phyloP scores from a whole-genome alignment of 2,888 invertebrate genomes.

The Epistrophella euchroma region DNA sequence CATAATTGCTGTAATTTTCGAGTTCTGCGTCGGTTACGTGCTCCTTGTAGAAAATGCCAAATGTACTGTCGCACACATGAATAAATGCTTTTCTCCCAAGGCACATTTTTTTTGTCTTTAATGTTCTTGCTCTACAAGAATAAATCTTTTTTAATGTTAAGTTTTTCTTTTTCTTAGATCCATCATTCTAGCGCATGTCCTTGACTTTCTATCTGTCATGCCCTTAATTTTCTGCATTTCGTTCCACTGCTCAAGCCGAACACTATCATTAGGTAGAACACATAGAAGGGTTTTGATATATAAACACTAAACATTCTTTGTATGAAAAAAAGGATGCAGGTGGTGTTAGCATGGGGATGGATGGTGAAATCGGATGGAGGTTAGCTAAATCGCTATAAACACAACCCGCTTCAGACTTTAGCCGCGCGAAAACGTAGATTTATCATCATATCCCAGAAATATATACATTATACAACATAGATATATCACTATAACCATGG shows the following conservation, averaged over 20 bases:
- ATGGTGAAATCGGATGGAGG: conserved; percentile 9
- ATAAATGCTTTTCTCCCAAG: conserved; percentile 13
- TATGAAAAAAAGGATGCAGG: not conserved
- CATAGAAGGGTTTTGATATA: conserved; percentile 29
- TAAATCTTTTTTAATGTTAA: conserved; percentile 67
- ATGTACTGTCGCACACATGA: conserved; percentile 23
- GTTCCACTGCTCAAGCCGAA: conserved; percentile 38
- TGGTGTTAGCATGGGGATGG: not conserved
- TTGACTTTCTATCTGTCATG: conserved; percentile 66
- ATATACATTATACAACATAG: not conserved
- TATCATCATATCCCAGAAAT: conserved; percentile 30
- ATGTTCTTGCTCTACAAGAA: conserved; percentile 56
- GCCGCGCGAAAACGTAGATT: conserved; percentile 60
- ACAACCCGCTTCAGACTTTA: conserved; percentile 45
- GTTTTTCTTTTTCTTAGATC: conserved; percentile 44
- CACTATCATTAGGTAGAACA: conserved; percentile 58
- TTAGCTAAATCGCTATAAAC: not conserved
- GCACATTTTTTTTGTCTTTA: conserved; percentile 18
- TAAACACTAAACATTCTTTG: not conserved
- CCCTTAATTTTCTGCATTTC: conserved; percentile 39
- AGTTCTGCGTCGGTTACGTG: conserved; percentile 17
- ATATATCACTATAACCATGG: not conserved
- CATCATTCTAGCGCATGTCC: conserved; percentile 67
- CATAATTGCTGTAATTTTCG: conserved; percentile 42
- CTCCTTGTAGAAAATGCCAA: conserved; percentile 32